A percentile compares a stretch with the other conserved stretches of the same genome.
These are phyloP conservation scores for Etia nguti DNA, from an alignment of 2,113 vertebrate genomes.

Conservation along the genomic window DNA sequence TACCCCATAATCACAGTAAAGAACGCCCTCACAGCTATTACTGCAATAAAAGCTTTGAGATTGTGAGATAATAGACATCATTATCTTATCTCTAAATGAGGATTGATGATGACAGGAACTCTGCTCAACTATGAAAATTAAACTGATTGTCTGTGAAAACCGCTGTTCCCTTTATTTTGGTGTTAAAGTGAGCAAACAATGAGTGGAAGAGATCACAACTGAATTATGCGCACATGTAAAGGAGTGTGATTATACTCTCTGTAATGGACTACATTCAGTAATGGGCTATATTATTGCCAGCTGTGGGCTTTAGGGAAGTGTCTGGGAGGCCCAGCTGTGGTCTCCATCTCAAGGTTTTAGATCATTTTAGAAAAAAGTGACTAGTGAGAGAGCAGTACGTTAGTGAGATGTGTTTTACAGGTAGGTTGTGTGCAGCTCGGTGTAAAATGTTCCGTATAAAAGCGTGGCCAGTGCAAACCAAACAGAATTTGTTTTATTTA, in stretches of 20 bases:
- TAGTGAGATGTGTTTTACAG: not conserved
- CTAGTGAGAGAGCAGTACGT: not conserved
- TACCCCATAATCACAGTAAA: not conserved
- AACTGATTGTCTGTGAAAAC: not conserved
- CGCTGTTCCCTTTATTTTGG: not conserved
- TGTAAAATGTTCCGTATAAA: not conserved
- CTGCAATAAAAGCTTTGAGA: not conserved
- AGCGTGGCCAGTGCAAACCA: not conserved
- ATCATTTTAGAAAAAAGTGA: not conserved
- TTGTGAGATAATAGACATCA: not conserved
- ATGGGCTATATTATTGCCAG: not conserved
- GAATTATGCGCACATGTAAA: not conserved
- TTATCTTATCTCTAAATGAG: not conserved
- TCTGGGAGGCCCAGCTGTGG: conserved; percentile 12
- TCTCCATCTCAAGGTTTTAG: not conserved
- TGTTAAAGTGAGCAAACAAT: not conserved
- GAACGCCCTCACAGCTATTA: not conserved
- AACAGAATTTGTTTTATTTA: not conserved
- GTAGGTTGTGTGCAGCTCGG: not conserved
- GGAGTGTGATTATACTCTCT: not conserved
- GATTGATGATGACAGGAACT: not conserved
- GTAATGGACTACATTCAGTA: not conserved
- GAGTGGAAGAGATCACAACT: not conserved
- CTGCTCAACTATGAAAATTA: not conserved
- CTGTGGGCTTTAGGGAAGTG: conserved; percentile 19